Evolutionary conservation across 2,888 invertebrate species (phyloP).

Genomic region (Fragum fragum): DNA sequence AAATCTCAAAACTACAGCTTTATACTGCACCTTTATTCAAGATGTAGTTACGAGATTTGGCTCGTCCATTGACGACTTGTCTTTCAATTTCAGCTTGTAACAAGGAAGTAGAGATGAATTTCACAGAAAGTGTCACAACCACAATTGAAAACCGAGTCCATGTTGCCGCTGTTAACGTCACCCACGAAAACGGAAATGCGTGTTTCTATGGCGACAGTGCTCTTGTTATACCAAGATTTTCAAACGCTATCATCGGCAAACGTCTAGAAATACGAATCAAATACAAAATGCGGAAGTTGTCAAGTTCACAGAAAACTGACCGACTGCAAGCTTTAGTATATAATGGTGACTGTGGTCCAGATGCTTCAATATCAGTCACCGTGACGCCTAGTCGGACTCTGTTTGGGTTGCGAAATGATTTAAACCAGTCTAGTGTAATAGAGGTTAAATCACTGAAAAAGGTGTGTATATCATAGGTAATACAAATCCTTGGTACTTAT

Average conservation of each 20-base stretch:
- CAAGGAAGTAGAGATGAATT: slow-evolving; percentile 58
- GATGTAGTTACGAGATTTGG: no score
- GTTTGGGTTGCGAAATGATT: slow-evolving; percentile 42
- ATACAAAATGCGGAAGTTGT: slow-evolving; percentile 29
- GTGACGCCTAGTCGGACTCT: slow-evolving; percentile 19
- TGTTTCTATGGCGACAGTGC: slow-evolving; percentile 64
- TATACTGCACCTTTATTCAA: no score
- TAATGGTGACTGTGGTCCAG: slow-evolving; percentile 63
- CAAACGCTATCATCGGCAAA: slow-evolving; percentile 56
- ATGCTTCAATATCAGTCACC: slow-evolving; percentile 46
- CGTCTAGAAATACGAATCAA: slow-evolving; percentile 38
- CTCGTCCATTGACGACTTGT: no score
- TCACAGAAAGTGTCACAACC: slow-evolving; percentile 35
- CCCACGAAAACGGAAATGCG: slow-evolving; percentile 36
- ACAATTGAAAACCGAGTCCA: slow-evolving; percentile 48
- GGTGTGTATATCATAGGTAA: no score
- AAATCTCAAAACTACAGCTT: no score
- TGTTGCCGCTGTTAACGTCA: slow-evolving; percentile 52
- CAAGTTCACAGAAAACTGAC: neutral
- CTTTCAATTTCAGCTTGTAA: slow-evolving; percentile 42
- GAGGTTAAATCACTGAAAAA: neutral
- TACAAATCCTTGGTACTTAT: no score
- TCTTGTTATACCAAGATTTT: slow-evolving; percentile 53
- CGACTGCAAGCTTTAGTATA: slow-evolving; percentile 49
- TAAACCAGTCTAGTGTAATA: slow-evolving; percentile 1